phyloP scores from a whole-genome alignment of 1,140 invertebrate genomes.

The Calosoma granatense region DNA sequence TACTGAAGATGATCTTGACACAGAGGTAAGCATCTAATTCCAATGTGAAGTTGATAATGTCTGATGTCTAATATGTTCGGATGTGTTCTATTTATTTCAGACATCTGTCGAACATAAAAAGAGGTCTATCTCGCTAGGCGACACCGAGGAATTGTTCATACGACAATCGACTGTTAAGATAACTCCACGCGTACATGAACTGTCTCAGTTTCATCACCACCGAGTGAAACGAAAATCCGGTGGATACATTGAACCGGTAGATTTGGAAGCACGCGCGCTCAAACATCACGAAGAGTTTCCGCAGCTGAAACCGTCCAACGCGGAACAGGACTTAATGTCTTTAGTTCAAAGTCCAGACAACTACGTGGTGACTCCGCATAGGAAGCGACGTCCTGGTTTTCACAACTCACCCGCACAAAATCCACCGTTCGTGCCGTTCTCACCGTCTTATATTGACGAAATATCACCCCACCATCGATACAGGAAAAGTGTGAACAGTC shows the following conservation, averaged over 20 bases:
- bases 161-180: conserved; percentile 39
- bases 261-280: conserved; percentile 42
- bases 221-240: conserved; percentile 51
- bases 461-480: conserved; percentile 32
- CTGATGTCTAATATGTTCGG: background rate
- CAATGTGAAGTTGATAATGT: conserved; percentile 38
- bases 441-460: conserved; percentile 58
- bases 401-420: conserved; percentile 76
- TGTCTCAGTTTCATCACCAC: conserved; percentile 31
- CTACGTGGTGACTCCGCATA: conserved; percentile 73
- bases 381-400: conserved; percentile 72
- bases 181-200: conserved; percentile 41
- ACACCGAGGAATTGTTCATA: conserved; percentile 26
- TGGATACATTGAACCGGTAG: conserved; percentile 48
- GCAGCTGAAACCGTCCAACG: conserved; percentile 43
- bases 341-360: conserved; percentile 57
- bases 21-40: conserved; percentile 34
- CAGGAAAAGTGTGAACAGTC: conserved; percentile 31
- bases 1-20: conserved; percentile 31
- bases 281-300: conserved; percentile 46
- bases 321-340: conserved; percentile 48
- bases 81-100: conserved; percentile 23
- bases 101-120: conserved; percentile 24
- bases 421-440: conserved; percentile 70
- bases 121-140: background rate